A percentile compares a stretch with the other conserved stretches of the same genome.
Evolutionary conservation across 2,113 vertebrate species (phyloP).

Genomic region (Aramus guarauna): DNA sequence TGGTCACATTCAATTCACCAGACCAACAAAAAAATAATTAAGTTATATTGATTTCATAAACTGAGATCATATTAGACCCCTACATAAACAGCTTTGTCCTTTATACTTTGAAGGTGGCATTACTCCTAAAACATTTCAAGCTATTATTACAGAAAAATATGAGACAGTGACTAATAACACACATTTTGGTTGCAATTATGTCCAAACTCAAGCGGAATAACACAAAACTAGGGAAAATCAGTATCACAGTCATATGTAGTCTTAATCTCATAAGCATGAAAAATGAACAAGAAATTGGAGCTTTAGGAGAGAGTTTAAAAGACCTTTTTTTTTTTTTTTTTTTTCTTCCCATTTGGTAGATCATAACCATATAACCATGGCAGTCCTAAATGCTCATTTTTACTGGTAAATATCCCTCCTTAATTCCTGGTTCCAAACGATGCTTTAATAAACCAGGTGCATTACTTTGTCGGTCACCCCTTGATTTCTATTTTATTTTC

Average conservation of each 20-base stretch:
- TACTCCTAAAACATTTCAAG: not conserved
- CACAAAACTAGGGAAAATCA: not conserved
- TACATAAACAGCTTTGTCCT: not conserved
- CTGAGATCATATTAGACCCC: not conserved
- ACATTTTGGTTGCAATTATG: slow-evolving; percentile 2
- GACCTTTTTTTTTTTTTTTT: not conserved
- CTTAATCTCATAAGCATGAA: not conserved
- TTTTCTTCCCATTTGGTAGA: not conserved
- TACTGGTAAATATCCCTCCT: not conserved
- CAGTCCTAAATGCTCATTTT: not conserved
- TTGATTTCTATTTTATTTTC: not conserved
- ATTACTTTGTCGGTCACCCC: not conserved
- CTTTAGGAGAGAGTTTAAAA: not conserved
- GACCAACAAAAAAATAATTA: not conserved
- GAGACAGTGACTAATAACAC: not conserved
- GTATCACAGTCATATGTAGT: not conserved
- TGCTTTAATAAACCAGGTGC: not conserved
- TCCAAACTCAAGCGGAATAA: not conserved
- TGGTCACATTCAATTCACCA: not conserved
- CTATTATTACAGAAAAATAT: not conserved
- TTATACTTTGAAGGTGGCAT: not conserved
- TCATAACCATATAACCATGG: not conserved
- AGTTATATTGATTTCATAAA: not conserved
- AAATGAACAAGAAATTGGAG: not conserved
- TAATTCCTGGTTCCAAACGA: not conserved